Percentiles rank a stretch among this genome's conserved stretches.
Conservation (phyloP, 2,888 invertebrate genomes). For the Psococerastis gibbosa region DNA sequence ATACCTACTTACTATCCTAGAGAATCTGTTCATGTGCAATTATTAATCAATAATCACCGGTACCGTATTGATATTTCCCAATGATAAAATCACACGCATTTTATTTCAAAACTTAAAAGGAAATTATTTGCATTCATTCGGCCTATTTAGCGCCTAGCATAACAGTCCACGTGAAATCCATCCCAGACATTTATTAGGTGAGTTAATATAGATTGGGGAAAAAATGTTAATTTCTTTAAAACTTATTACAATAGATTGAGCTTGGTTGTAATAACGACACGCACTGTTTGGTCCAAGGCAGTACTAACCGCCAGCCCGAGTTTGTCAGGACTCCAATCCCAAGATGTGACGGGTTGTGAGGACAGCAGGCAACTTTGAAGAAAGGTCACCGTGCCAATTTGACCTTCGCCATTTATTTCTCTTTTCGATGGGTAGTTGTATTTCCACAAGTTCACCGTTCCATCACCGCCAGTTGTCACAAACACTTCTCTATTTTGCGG, state of each 20-base stretch:
- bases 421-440: slow-evolving; percentile 73
- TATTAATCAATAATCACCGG: too few relatives aligned
- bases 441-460: slow-evolving; percentile 86
- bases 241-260: slow-evolving; percentile 49
- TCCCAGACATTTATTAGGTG: too few relatives aligned
- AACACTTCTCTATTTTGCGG: slow-evolving; percentile 92
- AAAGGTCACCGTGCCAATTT: slow-evolving; percentile 52
- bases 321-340: slow-evolving; percentile 87
- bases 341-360: slow-evolving; percentile 70
- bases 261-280: slow-evolving; percentile 76
- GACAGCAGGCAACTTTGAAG: slow-evolving; percentile 67
- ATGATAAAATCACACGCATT: too few relatives aligned
- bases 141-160: too few relatives aligned
- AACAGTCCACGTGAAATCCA: too few relatives aligned
- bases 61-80: too few relatives aligned
- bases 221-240: too few relatives aligned
- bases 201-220: too few relatives aligned
- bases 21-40: too few relatives aligned
- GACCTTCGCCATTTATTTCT: slow-evolving; percentile 53
- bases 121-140: too few relatives aligned
- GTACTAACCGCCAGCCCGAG: slow-evolving; percentile 72
- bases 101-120: too few relatives aligned
- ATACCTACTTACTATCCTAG: too few relatives aligned
- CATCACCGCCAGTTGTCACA: slow-evolving; percentile 74
- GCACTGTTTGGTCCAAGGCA: slow-evolving; percentile 76